Evolutionary conservation across 2,113 vertebrate genomes (phyloP), one percentile per base, ranked within the genome.

Genomic region (Elephantulus edwardii): DNA sequence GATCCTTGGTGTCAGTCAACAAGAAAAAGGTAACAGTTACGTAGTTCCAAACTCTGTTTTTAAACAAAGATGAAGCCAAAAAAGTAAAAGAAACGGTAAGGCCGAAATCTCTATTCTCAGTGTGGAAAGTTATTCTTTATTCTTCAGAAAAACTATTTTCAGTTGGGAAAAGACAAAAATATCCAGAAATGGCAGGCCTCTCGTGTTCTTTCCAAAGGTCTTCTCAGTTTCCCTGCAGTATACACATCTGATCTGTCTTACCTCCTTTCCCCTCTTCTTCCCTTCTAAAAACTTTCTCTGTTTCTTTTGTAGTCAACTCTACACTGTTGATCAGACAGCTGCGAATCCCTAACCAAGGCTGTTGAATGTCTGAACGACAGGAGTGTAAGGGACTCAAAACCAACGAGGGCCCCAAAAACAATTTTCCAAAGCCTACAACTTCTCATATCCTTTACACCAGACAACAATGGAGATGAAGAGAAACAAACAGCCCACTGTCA

Each of bases 1-100:
- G 87, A 97, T 95, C 94, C 95, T 96, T 96, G 95, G 91, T 92
- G 93, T 97, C 95, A 96, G 83, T 96, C 96, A 96, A 89, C 90
- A 91, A 88, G 97, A 96, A 97, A 92, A 95, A 97, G n/a, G 95
- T 94, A 58, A 94, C 92, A 92, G 92, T 94, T 87, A 70, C 91
- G 90, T 13, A 9, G 96, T 42, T 93, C 95, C 91, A 96, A 91
- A 82, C 83, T 95, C 96, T 97, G 93, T 94, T 97, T 95, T 97
- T 95, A 95, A 96, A 92, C 90, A 95, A 92, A 93, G 94, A 95
- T 96, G 90, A 96, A 94, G 66, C 66, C 77, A 92, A 95, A 91
- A 94, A 96, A 89, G 75, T 93, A 88, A 89, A 95, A 97, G 91
- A 96, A 97, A 96, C 93, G 94, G 58, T 84, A 94, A 72, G 79